A percentile compares a stretch with the other conserved stretches of the same genome.
Conservation (phyloP, 2,888 invertebrate genomes). For the Sinelater perroti region DNA sequence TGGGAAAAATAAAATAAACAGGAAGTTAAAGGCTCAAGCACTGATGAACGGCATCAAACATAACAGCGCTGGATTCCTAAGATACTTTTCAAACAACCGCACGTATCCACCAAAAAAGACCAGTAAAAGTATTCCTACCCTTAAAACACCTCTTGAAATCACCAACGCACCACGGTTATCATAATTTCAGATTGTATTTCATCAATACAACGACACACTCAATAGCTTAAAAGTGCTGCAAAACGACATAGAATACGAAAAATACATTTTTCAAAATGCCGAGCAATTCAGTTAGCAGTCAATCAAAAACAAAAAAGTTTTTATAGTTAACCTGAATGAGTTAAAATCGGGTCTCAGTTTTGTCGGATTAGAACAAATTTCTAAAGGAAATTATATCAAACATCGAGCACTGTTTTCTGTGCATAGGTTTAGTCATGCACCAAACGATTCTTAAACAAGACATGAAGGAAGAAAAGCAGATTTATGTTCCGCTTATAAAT, state of each 20-base stretch:
- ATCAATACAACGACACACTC: conserved; percentile 62
- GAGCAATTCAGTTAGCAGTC: conserved; percentile 64
- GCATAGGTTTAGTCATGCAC: conserved; percentile 82
- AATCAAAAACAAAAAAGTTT: conserved; percentile 67
- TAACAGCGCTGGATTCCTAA: too few species aligned
- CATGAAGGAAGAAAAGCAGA: conserved; percentile 46
- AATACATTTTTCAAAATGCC: conserved; percentile 64
- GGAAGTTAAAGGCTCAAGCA: too few species aligned
- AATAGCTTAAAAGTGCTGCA: conserved; percentile 62
- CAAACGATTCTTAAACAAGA: conserved; percentile 66
- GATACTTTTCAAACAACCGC: too few species aligned
- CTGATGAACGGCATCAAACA: too few species aligned
- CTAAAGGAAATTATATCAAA: conserved; percentile 70
- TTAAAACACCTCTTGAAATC: too few species aligned
- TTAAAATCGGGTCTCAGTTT: conserved; percentile 68
- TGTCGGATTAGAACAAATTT: conserved; percentile 64
- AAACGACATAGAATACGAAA: conserved; percentile 65
- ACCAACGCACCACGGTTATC: conserved; percentile 65
- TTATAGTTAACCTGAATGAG: conserved; percentile 67
- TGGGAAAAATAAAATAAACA: too few species aligned
- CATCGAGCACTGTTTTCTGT: conserved; percentile 73
- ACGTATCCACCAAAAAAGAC: too few species aligned
- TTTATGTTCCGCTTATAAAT: conserved; percentile 61
- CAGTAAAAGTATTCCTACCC: too few species aligned
- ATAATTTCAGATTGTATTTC: conserved; percentile 83